A percentile compares a stretch with the other conserved stretches of the same genome.
Conservation (phyloP, 2,113 vertebrate genomes). For the Thryonomys swinderianus region DNA sequence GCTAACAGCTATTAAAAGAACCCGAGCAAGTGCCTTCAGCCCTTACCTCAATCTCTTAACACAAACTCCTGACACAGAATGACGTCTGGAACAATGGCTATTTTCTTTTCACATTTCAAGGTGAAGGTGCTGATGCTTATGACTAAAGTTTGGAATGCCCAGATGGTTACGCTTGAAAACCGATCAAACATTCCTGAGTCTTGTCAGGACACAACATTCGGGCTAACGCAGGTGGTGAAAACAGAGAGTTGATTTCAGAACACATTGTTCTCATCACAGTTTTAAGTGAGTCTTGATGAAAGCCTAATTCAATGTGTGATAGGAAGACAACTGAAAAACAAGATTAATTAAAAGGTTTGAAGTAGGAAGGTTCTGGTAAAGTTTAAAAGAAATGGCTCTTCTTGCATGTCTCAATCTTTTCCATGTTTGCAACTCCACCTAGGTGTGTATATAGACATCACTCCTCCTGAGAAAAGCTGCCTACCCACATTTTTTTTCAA, state of each 20-base stretch:
- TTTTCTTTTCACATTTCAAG: conserved; percentile 67
- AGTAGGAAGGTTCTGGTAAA: neutral
- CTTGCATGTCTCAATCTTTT: neutral
- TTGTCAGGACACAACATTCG: neutral
- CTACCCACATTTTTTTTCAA: conserved; percentile 43
- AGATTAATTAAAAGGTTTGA: conserved; percentile 10
- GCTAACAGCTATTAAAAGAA: conserved; percentile 52
- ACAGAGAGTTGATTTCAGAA: conserved; percentile 15
- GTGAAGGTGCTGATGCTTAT: conserved; percentile 51
- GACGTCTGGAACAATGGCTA: conserved; percentile 58
- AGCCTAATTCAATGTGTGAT: neutral
- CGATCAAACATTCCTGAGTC: conserved; percentile 38
- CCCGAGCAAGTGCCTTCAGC: neutral
- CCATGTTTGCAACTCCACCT: neutral
- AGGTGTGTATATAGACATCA: neutral
- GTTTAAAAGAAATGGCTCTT: conserved; percentile 31
- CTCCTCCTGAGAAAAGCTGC: conserved; percentile 31
- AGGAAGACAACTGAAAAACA: conserved; percentile 17
- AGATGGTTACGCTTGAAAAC: conserved; percentile 20
- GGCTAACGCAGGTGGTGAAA: conserved; percentile 48
- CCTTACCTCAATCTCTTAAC: neutral
- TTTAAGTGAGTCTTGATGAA: conserved; percentile 9
- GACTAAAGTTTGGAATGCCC: conserved; percentile 67
- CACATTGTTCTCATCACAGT: neutral
- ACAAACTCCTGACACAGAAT: conserved; percentile 42